Conservation (phyloP, 30 jellyfish, hydroid and myxozoan species). For the Cassiopea andromeda region DNA sequence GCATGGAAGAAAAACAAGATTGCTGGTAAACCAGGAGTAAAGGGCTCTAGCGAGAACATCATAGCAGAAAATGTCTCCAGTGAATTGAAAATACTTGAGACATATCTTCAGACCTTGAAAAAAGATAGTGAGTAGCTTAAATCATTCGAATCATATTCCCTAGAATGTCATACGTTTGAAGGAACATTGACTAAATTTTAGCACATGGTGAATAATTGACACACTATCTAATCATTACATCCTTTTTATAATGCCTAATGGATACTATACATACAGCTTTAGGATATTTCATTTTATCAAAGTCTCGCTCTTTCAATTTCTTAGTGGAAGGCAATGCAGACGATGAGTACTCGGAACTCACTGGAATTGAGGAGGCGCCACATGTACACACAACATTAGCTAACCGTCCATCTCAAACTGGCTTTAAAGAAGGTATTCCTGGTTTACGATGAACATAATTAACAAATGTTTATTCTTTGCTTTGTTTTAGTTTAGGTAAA, state of each 20-base stretch:
- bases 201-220: no score
- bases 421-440: conserved; percentile 90
- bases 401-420: conserved; percentile 50
- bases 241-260: no score
- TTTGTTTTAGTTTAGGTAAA: no score
- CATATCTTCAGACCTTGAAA: conserved; percentile 34
- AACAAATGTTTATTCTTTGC: no score
- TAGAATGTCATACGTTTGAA: no score
- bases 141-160: neutral
- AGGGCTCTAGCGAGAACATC: conserved; percentile 38
- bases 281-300: no score
- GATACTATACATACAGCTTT: no score
- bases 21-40: conserved; percentile 52
- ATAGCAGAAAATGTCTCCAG: conserved; percentile 40
- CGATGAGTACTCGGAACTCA: conserved; percentile 60
- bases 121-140: conserved; percentile 25
- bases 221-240: no score
- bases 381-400: conserved; percentile 63
- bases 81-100: conserved; percentile 57
- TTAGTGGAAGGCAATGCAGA: conserved; percentile 38
- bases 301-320: no score
- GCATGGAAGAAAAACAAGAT: conserved; percentile 47
- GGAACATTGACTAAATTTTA: no score
- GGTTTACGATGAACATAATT: no score
- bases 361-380: conserved; percentile 78